Evolutionary conservation across 1,140 invertebrate species (phyloP).

Genomic region (Macrotrachela quadricornifera): DNA sequence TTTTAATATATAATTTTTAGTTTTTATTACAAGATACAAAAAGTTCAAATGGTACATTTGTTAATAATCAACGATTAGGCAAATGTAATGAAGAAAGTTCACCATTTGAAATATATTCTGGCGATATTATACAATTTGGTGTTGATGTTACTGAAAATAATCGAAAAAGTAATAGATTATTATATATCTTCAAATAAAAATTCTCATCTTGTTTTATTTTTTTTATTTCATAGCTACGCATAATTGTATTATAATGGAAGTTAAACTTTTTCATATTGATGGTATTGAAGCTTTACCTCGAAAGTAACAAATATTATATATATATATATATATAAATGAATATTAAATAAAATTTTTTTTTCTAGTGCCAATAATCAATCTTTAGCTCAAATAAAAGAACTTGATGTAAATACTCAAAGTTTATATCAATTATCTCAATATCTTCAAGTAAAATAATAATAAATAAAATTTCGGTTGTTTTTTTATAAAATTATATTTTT

Average conservation of each 20-base stretch:
- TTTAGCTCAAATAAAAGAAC: constrained; percentile 1
- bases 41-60: constrained; percentile 59
- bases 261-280: not conserved
- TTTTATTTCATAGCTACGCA: not conserved
- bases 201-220: too few relatives aligned
- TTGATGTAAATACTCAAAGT: constrained; percentile 6
- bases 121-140: constrained; percentile 93
- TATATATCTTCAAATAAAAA: too few relatives aligned
- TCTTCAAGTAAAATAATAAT: not conserved
- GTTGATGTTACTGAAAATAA: constrained; percentile 91
- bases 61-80: constrained; percentile 40
- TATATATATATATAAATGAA: not conserved
- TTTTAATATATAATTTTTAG: too few relatives aligned
- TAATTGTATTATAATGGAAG: constrained; percentile 6
- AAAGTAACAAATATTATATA: not conserved
- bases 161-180: constrained; percentile 39
- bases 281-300: constrained; percentile 7
- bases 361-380: not conserved
- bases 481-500: too few relatives aligned
- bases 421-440: constrained; percentile 7
- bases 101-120: constrained; percentile 62
- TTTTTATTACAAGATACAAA: constrained; percentile 35
- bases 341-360: not conserved
- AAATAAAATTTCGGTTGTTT: not conserved
- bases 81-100: constrained; percentile 34